Evolutionary conservation across 2,113 vertebrate genomes (phyloP).

Genomic region (Progne subis): DNA sequence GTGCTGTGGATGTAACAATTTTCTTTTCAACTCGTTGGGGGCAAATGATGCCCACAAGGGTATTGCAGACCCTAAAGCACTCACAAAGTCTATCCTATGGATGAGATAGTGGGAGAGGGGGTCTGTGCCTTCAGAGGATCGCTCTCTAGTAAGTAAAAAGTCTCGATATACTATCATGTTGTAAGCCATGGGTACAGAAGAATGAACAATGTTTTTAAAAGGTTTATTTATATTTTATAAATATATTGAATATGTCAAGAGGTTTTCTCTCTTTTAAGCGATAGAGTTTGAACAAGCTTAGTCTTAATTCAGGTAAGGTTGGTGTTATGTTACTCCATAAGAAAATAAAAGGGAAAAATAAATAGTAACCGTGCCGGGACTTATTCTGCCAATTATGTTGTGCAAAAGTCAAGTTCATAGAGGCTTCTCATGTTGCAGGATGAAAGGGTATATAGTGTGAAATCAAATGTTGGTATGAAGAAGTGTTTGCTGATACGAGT

Average conservation of each 20-base stretch:
- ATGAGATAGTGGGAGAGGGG: slow-evolving; percentile 56
- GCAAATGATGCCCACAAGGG: slow-evolving; percentile 44
- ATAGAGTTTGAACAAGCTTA: slow-evolving; percentile 45
- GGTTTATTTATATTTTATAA: background rate
- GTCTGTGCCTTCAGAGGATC: slow-evolving; percentile 47
- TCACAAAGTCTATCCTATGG: slow-evolving; percentile 63
- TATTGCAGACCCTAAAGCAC: slow-evolving; percentile 50
- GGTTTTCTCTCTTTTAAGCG: slow-evolving; percentile 47
- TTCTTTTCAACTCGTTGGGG: slow-evolving; percentile 35
- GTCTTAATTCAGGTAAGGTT: slow-evolving; percentile 66
- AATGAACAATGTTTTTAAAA: background rate
- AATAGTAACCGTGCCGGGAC: background rate
- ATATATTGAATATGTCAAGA: slow-evolving; percentile 39
- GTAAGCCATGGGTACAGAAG: slow-evolving; percentile 1
- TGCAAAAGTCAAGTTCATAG: background rate
- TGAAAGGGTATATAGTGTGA: background rate
- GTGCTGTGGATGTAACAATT: slow-evolving; percentile 20
- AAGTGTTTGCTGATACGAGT: background rate
- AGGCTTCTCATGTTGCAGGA: background rate
- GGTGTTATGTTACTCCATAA: slow-evolving; percentile 32
- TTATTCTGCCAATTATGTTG: background rate
- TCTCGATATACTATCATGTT: background rate
- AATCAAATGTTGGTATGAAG: background rate
- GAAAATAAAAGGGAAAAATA: slow-evolving; percentile 27
- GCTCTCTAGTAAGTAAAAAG: slow-evolving; percentile 55